phyloP scores from a whole-genome alignment of 2,113 vertebrate genomes.

The Eonycteris spelaea region DNA sequence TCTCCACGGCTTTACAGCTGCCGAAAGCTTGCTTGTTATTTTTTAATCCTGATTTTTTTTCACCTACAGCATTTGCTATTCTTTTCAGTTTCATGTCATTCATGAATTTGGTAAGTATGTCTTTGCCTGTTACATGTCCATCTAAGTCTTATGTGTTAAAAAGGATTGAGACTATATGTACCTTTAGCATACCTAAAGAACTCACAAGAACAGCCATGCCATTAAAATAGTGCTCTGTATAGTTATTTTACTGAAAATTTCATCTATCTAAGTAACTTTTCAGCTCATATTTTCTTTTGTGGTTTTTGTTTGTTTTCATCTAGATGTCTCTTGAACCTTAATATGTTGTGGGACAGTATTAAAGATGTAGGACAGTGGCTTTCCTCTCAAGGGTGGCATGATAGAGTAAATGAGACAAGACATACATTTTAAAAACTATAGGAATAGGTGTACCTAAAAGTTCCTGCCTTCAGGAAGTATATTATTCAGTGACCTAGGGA shows the following conservation, averaged over 20 bases:
- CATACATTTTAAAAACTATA: not conserved
- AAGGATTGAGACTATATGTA: not conserved
- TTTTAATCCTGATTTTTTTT: not conserved
- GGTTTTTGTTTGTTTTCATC: not conserved
- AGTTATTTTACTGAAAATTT: not conserved
- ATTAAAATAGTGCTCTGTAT: not conserved
- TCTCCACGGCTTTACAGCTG: too few species aligned
- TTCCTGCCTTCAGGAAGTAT: not conserved
- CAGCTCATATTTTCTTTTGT: not conserved
- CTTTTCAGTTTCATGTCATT: not conserved
- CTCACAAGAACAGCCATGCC: not conserved
- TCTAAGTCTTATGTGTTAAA: not conserved
- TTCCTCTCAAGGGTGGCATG: not conserved
- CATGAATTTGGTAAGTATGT: not conserved
- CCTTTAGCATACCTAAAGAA: not conserved
- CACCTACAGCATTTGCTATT: not conserved
- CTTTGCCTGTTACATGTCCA: not conserved
- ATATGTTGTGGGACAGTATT: not conserved
- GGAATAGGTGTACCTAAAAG: not conserved
- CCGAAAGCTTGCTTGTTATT: not conserved
- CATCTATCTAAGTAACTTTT: not conserved
- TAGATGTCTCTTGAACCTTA: not conserved
- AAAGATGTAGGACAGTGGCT: not conserved
- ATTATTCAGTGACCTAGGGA: not conserved
- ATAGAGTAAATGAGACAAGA: not conserved